Conservation (phyloP, 2,113 vertebrate species). For the Aspiorhynchus laticeps region DNA sequence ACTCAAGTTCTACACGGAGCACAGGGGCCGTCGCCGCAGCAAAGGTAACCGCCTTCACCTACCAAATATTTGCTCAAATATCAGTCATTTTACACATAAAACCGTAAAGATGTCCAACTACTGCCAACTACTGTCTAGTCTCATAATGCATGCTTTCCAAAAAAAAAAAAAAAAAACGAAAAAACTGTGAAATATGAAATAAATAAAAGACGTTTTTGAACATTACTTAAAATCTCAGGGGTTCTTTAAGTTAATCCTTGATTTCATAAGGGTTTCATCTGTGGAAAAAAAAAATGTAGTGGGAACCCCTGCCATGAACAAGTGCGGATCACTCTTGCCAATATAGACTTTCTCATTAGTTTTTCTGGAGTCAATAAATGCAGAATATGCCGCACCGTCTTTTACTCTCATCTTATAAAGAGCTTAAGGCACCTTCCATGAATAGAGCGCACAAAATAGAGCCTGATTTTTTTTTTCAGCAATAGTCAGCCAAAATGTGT, state of each 20-base stretch:
- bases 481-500: not conserved
- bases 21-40: slow-evolving; percentile 86
- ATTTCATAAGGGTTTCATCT: too few relatives aligned
- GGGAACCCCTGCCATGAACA: too few relatives aligned
- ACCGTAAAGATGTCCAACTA: not conserved
- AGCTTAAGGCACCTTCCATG: not conserved
- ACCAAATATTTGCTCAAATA: too few relatives aligned
- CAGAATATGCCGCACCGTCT: not conserved
- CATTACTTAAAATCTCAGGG: too few relatives aligned
- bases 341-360: not conserved
- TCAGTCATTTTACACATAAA: not conserved
- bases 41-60: slow-evolving; percentile 79
- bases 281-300: not conserved
- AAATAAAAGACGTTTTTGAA: not conserved
- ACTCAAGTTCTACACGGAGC: slow-evolving; percentile 92
- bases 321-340: not conserved
- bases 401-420: not conserved
- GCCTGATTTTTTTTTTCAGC: not conserved
- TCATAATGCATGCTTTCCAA: not conserved
- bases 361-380: not conserved
- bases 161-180: too few relatives aligned
- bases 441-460: not conserved
- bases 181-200: not conserved
- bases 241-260: too few relatives aligned
- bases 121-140: not conserved